These are phyloP conservation scores for Podargus strigoides DNA, from an alignment of 2,797 vertebrate species.

Conservation along the genomic window DNA sequence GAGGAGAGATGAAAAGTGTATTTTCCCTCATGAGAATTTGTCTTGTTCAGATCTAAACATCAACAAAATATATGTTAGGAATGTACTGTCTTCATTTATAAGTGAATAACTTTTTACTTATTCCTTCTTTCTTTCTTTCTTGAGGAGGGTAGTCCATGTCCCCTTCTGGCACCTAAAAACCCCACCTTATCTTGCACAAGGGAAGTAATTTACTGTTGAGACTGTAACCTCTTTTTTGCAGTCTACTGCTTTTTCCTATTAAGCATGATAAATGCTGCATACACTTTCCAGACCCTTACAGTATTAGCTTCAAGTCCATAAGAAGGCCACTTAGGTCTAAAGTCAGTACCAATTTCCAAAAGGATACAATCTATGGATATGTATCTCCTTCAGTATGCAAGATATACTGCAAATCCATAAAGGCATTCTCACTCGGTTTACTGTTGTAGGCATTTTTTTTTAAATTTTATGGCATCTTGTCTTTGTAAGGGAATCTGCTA, in stretches of 20 bases:
- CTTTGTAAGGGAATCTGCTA: background rate
- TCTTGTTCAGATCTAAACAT: background rate
- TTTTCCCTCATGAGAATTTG: background rate
- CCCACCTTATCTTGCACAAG: background rate
- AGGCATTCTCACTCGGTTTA: background rate
- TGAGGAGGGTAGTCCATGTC: background rate
- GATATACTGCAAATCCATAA: background rate
- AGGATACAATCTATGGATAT: background rate
- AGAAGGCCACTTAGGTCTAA: background rate
- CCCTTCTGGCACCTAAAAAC: background rate
- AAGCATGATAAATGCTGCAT: background rate
- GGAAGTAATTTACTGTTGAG: background rate
- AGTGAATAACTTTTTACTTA: background rate
- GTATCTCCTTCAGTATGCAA: background rate
- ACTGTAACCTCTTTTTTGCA: background rate
- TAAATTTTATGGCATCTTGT: background rate
- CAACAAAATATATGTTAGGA: background rate
- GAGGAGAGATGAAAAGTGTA: background rate
- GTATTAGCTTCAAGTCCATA: background rate
- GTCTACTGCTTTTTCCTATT: background rate
- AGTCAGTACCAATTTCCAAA: background rate
- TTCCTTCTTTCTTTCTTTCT: background rate
- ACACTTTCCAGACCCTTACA: background rate
- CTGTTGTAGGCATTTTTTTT: background rate
- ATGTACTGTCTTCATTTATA: background rate